Evolutionary conservation across 2,113 vertebrate species (phyloP).

Genomic region (Chaetodon trifascialis): DNA sequence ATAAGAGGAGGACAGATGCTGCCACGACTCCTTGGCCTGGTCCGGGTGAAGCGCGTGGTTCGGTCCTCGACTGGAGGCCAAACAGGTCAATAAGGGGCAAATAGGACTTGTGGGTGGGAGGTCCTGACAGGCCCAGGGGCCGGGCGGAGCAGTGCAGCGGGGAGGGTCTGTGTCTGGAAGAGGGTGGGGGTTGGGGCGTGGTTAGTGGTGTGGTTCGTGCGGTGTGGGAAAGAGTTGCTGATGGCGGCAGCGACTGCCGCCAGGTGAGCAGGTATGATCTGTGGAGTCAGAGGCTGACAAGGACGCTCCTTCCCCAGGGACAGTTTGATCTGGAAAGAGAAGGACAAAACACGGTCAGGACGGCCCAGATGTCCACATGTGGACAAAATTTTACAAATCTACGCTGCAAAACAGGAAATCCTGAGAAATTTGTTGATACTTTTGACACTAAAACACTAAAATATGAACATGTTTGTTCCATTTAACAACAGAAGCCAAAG

Average conservation of each 20-base stretch:
- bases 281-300: slow-evolving; percentile 88
- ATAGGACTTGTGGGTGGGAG: slow-evolving; percentile 93
- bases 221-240: slow-evolving; percentile 89
- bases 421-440: too few relatives aligned
- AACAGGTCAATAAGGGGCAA: slow-evolving; percentile 92
- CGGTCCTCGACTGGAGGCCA: slow-evolving; percentile 29
- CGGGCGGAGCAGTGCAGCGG: slow-evolving; percentile 91
- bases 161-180: slow-evolving; percentile 93
- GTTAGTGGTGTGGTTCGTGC: slow-evolving; percentile 86
- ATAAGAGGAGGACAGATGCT: slow-evolving; percentile 61
- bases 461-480: background rate
- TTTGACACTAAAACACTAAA: too few relatives aligned
- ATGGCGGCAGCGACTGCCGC: slow-evolving; percentile 89
- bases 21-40: slow-evolving; percentile 25
- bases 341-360: background rate
- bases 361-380: background rate
- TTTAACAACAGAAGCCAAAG: background rate
- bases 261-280: slow-evolving; percentile 92
- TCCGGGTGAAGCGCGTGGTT: slow-evolving; percentile 9
- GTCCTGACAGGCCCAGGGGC: slow-evolving; percentile 96
- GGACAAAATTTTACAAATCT: background rate
- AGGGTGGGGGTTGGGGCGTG: slow-evolving; percentile 83
- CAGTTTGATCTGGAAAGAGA: slow-evolving; percentile 87
- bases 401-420: too few relatives aligned
- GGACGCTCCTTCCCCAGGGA: slow-evolving; percentile 90